These are phyloP conservation scores for Epizoanthus stellaris DNA, from an alignment of 92 coral and sea anemone genomes.

Conservation along the genomic window DNA sequence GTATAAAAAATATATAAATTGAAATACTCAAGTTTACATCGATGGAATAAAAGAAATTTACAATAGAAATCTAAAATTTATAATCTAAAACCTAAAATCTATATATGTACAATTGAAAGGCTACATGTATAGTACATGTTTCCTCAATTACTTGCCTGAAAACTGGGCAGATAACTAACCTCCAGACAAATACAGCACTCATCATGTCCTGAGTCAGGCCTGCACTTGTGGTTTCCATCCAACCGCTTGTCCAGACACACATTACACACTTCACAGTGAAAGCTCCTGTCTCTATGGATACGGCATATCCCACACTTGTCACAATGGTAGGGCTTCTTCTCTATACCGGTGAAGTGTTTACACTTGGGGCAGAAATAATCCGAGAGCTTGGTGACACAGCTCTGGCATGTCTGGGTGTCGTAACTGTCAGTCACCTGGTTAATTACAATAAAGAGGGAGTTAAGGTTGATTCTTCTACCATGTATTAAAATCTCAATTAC, in stretches of 20 bases:
- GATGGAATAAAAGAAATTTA: too few species aligned
- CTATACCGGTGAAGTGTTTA: conserved; percentile 73
- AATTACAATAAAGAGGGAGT: not conserved
- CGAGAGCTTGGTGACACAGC: conserved; percentile 64
- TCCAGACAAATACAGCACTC: not conserved
- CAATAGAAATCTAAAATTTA: too few species aligned
- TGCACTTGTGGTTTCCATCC: not conserved
- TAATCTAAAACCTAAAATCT: too few species aligned
- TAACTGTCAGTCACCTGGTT: not conserved
- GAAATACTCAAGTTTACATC: too few species aligned
- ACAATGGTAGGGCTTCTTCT: conserved; percentile 49
- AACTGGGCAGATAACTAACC: too few species aligned
- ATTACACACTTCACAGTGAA: not conserved
- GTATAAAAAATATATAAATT: too few species aligned
- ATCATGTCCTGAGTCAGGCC: not conserved
- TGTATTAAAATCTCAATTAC: too few species aligned
- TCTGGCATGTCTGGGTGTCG: conserved; percentile 54
- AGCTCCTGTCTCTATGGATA: not conserved
- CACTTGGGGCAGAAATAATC: conserved; percentile 79
- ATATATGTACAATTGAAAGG: too few species aligned
- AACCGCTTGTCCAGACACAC: not conserved
- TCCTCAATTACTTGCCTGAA: too few species aligned
- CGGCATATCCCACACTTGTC: conserved; percentile 74
- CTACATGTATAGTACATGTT: too few species aligned
- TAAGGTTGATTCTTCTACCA: too few species aligned